Evolutionary conservation across 2,888 invertebrate species (phyloP), one percentile per base, ranked within the genome.

Genomic region (Cerceris rybyensis): DNA sequence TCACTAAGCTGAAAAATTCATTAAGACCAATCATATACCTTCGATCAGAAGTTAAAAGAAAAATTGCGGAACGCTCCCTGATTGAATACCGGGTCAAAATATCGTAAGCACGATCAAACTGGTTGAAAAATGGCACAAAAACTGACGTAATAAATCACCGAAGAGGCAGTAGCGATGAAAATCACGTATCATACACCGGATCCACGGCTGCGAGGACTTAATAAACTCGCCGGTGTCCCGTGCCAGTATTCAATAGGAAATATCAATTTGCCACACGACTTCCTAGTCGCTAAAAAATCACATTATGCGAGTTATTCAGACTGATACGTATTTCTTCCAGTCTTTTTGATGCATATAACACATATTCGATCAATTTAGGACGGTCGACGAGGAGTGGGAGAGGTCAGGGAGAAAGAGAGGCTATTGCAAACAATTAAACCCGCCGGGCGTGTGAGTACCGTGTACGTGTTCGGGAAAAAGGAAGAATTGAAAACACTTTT

Each of bases 341-440:
- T 0, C n/a, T 52, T 52, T 52, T 52, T 14, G 52, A 52, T n/a
- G 52, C n/a, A 52, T 52, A n/a, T 8, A n/a, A 13, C 52, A 52
- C 52, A 52, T n/a, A n/a, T 52, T 8, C 13, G 14, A 52, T 52
- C 52, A n/a, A 52, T 52, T 52, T n/a, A 8, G 13, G 52, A 52
- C 14, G 9, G 46, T 8, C 46, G 46, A 28, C 46, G 52, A 7
- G 7, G n/a, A 52, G 7, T 6, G n/a, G 52, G 5, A 52, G 6
- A 52, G 8, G 9, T 8, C 9, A 46, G 13, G 13, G 13, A 46
- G 13, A 13, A 13, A n/a, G 52, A 7, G 52, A n/a, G 52, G 7
- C 52, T n/a, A 14, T n/a, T 11, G 52, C 52, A 52, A 52, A 52
- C 52, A 52, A 52, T 52, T 52, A 52, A 52, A 46, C 46, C 11